phyloP scores from a whole-genome alignment of 2,888 invertebrate genomes.

The Hemicrepidius hirtus region DNA sequence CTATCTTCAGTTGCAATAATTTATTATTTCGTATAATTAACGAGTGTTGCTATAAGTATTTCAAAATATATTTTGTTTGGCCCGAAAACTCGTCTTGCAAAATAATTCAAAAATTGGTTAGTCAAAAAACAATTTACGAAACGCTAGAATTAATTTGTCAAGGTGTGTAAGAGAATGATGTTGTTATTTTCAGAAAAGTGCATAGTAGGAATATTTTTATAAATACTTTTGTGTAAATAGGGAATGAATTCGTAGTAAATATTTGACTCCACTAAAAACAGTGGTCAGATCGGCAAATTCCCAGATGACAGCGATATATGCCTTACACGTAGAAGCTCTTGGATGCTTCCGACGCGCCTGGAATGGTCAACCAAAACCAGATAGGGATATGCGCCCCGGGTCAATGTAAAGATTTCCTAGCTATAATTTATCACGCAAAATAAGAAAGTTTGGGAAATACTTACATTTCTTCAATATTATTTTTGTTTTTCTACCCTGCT shows the following conservation, averaged over 20 bases:
- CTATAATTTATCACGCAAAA: constrained; percentile 18
- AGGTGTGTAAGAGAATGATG: too few relatives aligned
- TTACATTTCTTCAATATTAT: neutral
- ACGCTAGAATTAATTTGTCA: too few relatives aligned
- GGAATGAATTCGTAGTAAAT: constrained; percentile 22
- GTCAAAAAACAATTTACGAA: too few relatives aligned
- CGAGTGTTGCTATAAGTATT: too few relatives aligned
- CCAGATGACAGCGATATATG: constrained; percentile 56
- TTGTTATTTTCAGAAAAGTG: too few relatives aligned
- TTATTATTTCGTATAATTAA: too few relatives aligned
- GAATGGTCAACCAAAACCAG: constrained; percentile 61
- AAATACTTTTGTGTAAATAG: constrained; percentile 26
- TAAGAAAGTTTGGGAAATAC: neutral
- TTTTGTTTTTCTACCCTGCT: too few relatives aligned
- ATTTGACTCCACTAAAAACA: constrained; percentile 31
- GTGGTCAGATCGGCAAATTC: constrained; percentile 31
- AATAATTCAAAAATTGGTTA: too few relatives aligned
- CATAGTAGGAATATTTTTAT: neutral
- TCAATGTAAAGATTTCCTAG: constrained; percentile 62
- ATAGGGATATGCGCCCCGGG: constrained; percentile 57
- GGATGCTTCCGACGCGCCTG: constrained; percentile 61
- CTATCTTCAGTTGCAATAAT: too few relatives aligned
- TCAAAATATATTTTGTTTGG: too few relatives aligned
- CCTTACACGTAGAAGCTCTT: constrained; percentile 62
- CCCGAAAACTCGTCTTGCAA: too few relatives aligned